Conservation (phyloP, 2,113 vertebrate genomes). For the Psephotus haematonotus region DNA sequence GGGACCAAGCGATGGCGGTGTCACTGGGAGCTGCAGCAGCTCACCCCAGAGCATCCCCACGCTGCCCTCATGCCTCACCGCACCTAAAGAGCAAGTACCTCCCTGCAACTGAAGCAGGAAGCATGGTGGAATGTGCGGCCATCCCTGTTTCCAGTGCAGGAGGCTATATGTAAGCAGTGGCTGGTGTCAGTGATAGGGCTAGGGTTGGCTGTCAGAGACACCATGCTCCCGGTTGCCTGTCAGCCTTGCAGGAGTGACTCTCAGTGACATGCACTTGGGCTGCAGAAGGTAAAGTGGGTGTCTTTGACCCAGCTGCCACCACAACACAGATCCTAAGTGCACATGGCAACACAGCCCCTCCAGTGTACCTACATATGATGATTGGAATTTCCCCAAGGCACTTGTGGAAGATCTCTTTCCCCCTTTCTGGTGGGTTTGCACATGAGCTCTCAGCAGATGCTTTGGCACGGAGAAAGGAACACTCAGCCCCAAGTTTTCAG, state of each 20-base stretch:
- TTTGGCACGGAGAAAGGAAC: neutral
- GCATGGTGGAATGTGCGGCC: neutral
- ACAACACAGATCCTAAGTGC: neutral
- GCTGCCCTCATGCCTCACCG: neutral
- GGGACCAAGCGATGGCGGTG: neutral
- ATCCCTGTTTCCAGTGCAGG: neutral
- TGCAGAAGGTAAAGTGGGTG: neutral
- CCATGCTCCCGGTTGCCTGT: neutral
- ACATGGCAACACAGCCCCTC: neutral
- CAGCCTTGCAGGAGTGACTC: neutral
- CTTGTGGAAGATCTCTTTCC: neutral
- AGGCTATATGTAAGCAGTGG: neutral
- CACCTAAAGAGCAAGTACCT: neutral
- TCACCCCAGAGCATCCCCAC: neutral
- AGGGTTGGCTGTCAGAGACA: neutral
- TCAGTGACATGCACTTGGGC: neutral
- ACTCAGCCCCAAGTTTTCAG: neutral
- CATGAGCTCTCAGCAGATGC: neutral
- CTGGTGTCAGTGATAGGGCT: fast-evolving
- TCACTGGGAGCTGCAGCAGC: neutral
- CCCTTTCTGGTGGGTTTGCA: neutral
- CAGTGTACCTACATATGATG: neutral
- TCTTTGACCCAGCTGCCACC: neutral
- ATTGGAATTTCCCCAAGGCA: neutral
- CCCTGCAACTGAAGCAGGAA: neutral